Evolutionary conservation across 2,888 invertebrate genomes (phyloP), one percentile per base, ranked within the genome.

Genomic region (Lasioglossum lativentre): DNA sequence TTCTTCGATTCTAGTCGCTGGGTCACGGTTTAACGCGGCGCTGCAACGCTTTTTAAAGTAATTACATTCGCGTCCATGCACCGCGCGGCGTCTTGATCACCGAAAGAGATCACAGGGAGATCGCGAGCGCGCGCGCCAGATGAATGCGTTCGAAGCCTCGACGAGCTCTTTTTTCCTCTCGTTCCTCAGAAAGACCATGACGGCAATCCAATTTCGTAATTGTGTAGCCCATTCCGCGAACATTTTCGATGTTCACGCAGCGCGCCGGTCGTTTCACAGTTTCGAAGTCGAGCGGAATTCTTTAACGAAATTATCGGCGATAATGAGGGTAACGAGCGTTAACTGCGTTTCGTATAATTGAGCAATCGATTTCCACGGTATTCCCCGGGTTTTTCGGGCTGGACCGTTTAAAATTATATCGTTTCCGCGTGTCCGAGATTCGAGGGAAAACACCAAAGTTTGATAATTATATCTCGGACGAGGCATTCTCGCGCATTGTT

Each of bases 41-140:
- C 34, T 75, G 42, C 52, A 59, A 80, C 63, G 74, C 76, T 76
- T 85, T 70, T 80, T 81, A 81, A 85, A 72, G 56, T 75, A 75
- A 86, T 81, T 85, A 79, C 81, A 59, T 45, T 63, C 59, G 72
- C 68, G 75, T 73, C 19, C 63, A 56, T 75, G 68, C 70, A 63
- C 6, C 45, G 45, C 63, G 30, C 63, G 19, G 42, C 56, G 47
- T 76, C 77, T 10, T 63, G 82, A 75, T 82, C 63, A 23, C 45
- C 52, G 71, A 77, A 75, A n/a, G 59, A 23, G 56, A 79, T 68
- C 47, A 56, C 56, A n/a, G n/a, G 59, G 47, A 66, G 34, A 66
- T 34, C 66, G 66, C 6, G 66, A 30, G 66, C 16, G 66, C 59
- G 19, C 47, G 52, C 52, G 52, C 3, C 63, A 19, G 68, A 68